Percentiles rank a stretch among this genome's conserved stretches.
These are phyloP conservation scores for Magallana ariakensis DNA, from an alignment of 1,140 invertebrate genomes.

Conservation along the genomic window DNA sequence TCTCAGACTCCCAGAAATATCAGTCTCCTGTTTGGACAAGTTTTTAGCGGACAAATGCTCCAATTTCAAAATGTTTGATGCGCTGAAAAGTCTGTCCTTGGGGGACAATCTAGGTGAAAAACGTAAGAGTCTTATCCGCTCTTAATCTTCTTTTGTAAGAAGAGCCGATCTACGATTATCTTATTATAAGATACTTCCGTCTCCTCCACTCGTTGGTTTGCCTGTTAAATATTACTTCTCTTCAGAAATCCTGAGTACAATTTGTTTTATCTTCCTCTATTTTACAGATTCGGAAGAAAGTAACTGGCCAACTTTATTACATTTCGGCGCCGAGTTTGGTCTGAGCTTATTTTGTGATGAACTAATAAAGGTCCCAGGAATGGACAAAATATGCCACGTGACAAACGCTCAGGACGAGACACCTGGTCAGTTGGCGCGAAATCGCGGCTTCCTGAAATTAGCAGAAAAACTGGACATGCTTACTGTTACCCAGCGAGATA, in stretches of 20 bases:
- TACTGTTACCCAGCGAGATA: constrained; percentile 18
- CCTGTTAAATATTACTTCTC: not conserved
- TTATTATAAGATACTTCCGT: too few relatives aligned
- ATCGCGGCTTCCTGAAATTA: constrained; percentile 16
- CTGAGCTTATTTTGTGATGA: constrained; percentile 26
- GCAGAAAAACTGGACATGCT: constrained; percentile 22
- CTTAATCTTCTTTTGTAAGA: not conserved
- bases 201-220: not conserved
- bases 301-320: constrained; percentile 12
- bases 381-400: constrained; percentile 22
- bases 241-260: not conserved
- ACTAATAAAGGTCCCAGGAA: not conserved
- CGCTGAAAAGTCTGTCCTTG: not conserved
- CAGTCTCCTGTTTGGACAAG: not conserved
- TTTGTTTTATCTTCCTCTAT: not conserved
- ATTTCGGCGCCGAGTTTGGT: constrained; percentile 26
- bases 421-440: constrained; percentile 39
- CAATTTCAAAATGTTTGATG: constrained; percentile 6
- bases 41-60: constrained; percentile 10
- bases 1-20: constrained; percentile 11
- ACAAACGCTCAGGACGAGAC: not conserved
- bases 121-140: not conserved
- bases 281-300: constrained; percentile 2
- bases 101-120: not conserved
- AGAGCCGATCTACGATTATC: not conserved